Evolutionary conservation across 64 coral and sea anemone genomes (phyloP).

Genomic region (Catalaphyllia jardinei): DNA sequence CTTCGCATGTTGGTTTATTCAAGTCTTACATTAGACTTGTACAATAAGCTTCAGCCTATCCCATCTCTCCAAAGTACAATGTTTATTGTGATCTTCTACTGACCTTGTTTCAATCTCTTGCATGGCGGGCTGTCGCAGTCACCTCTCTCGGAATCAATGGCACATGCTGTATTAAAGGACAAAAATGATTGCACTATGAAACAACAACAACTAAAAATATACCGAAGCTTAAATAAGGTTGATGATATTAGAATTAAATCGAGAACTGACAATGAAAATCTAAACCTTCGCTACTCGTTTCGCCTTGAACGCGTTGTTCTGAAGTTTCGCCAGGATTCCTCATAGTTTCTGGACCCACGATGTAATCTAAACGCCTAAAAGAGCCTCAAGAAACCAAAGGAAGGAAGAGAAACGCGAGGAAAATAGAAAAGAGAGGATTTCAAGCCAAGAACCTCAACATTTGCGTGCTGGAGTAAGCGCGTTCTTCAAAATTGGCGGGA

Average conservation of each 20-base stretch:
- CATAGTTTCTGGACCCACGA: slow-evolving; percentile 43
- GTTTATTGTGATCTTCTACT: not conserved
- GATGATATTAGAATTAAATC: not conserved
- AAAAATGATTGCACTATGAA: not conserved
- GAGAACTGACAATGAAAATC: not conserved
- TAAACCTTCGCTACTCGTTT: slow-evolving; percentile 38
- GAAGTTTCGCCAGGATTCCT: slow-evolving; percentile 65
- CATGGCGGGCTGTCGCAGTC: slow-evolving; percentile 92
- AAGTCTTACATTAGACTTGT: too few relatives aligned
- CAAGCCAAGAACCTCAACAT: not conserved
- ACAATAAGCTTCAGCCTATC: too few relatives aligned
- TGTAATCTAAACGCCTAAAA: slow-evolving; percentile 1
- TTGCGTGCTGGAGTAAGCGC: not conserved
- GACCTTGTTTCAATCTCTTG: slow-evolving; percentile 99
- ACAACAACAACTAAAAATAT: not conserved
- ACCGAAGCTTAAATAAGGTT: too few relatives aligned
- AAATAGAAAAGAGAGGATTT: not conserved
- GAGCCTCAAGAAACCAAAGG: slow-evolving; percentile 3
- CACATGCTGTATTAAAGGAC: not conserved
- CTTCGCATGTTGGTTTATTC: too few relatives aligned
- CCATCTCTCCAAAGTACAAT: too few relatives aligned
- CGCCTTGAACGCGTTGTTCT: slow-evolving; percentile 10
- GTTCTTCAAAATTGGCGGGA: slow-evolving; percentile 93
- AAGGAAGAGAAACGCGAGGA: not conserved
- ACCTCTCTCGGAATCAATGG: slow-evolving; percentile 60